Conservation (phyloP, 23 tunicate genomes). For the Phallusia fumigata region DNA sequence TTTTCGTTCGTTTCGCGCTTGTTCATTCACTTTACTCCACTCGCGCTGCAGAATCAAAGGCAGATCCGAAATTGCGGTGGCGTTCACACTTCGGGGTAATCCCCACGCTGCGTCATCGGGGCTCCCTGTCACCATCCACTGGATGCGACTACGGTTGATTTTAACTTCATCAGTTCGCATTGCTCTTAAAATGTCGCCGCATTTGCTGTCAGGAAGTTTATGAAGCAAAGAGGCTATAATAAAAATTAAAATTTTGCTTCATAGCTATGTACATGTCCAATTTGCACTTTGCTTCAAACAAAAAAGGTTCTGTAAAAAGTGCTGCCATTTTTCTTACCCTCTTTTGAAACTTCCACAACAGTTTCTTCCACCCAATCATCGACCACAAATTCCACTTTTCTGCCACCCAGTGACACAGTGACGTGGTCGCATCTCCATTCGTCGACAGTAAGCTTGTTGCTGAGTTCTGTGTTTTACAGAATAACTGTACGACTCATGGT, state of each 20-base stretch:
- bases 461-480: background rate
- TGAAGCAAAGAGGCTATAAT: background rate
- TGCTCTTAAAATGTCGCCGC: background rate
- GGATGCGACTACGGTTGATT: background rate
- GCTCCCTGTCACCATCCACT: background rate
- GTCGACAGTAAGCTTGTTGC: background rate
- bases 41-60: background rate
- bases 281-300: too few relatives aligned
- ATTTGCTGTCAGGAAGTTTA: background rate
- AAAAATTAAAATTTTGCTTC: background rate
- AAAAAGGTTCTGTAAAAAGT: background rate
- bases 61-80: background rate
- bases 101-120: background rate
- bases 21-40: background rate
- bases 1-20: background rate
- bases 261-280: too few relatives aligned
- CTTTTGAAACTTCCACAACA: background rate
- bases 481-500: too few relatives aligned
- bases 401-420: background rate
- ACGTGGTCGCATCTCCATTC: conserved; percentile 31
- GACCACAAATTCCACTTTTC: conserved; percentile 21
- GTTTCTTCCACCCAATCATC: conserved; percentile 20
- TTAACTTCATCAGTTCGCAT: background rate
- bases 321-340: conserved; percentile 5
- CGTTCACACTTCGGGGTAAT: conserved; percentile 1